A percentile compares a stretch with the other conserved stretches of the same genome.
Conservation (phyloP, 2,113 vertebrate species). For the Oophaga pumilio region DNA sequence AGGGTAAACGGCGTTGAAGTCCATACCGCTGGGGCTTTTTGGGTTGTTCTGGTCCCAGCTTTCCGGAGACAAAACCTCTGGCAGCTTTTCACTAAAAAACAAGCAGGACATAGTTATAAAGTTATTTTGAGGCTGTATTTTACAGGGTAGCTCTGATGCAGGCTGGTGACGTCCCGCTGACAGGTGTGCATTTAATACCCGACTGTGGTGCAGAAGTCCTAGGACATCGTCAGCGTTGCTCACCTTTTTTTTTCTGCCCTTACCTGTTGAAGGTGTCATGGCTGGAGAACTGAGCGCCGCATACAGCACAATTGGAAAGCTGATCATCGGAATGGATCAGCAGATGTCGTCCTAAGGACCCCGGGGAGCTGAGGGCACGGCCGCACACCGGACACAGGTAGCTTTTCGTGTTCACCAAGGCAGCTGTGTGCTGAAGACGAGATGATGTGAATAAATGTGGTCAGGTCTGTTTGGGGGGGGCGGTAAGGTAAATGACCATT, state of each 20-base stretch:
- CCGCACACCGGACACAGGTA: slow-evolving; percentile 94
- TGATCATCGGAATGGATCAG: slow-evolving; percentile 97
- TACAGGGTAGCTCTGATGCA: too few relatives aligned
- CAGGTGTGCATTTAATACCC: too few relatives aligned
- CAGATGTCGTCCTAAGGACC: slow-evolving; percentile 92
- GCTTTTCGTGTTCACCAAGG: slow-evolving; percentile 90
- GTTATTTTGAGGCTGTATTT: too few relatives aligned
- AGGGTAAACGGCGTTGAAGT: slow-evolving; percentile 86
- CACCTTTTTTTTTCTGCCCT: slow-evolving; percentile 46
- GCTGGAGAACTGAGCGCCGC: slow-evolving; percentile 91
- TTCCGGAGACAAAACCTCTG: slow-evolving; percentile 84
- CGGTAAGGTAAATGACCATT: not conserved
- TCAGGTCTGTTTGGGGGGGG: too few relatives aligned
- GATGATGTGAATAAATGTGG: too few relatives aligned
- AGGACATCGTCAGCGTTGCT: too few relatives aligned
- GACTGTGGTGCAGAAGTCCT: too few relatives aligned
- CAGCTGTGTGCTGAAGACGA: slow-evolving; percentile 84
- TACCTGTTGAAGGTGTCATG: slow-evolving; percentile 96
- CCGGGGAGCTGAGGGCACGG: slow-evolving; percentile 92
- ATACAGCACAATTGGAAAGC: slow-evolving; percentile 95
- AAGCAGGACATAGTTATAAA: slow-evolving; percentile 35
- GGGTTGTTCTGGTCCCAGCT: slow-evolving; percentile 71
- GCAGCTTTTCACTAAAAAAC: slow-evolving; percentile 86
- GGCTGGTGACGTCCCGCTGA: too few relatives aligned
- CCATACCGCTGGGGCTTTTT: slow-evolving; percentile 71